Evolutionary conservation across 2,888 invertebrate genomes (phyloP), one percentile per base, ranked within the genome.

Genomic region (Caenorhabditis sinica): DNA sequence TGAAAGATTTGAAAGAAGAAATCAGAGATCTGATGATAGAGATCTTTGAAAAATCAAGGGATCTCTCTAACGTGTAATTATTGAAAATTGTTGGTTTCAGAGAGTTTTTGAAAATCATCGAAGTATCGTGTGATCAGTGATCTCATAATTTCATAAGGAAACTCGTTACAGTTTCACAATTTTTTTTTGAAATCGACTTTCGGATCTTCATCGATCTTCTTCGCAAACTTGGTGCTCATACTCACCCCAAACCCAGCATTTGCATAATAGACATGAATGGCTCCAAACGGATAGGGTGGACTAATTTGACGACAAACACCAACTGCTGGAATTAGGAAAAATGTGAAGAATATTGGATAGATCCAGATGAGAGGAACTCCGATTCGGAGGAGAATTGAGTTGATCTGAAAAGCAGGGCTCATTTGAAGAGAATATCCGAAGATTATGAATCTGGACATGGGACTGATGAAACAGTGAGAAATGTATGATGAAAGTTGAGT

Each of bases 271-370:
- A 80, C 56, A 51, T 58, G 53, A 36, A 80, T 40, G 9, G 80
- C 33, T 30, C 80, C 80, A 5, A 80, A 51, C 33, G 72, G 71
- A 68, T 80, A 80, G 2, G 80, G 80, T 28, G 33, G 6, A 4
- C 65, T 49, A 15, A 80, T 13, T 66, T 80, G 80, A 15, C 58
- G 56, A 33, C 80, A 80, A 3, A 71, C 73, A 17, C 80, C 80
- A 15, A 66, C 71, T 15, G 80, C 80, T 20, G 80, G 80, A 51
- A 80, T 71, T 1, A 80, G 23, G 73, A 80, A 80, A 40, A 80
- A 80, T 11, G 73, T 80, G 73, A 73, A 71, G 40, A 36, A 80
- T 15, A 80, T 30, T 0, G 80, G 80, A 40, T 80, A 80, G 20
- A 73, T 66, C 40, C 68, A 68, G 23, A 53, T 75, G 23, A 77